Evolutionary conservation across 2,888 invertebrate species (phyloP), one percentile per base, ranked within the genome.

Genomic region (Euplagia quadripunctaria): DNA sequence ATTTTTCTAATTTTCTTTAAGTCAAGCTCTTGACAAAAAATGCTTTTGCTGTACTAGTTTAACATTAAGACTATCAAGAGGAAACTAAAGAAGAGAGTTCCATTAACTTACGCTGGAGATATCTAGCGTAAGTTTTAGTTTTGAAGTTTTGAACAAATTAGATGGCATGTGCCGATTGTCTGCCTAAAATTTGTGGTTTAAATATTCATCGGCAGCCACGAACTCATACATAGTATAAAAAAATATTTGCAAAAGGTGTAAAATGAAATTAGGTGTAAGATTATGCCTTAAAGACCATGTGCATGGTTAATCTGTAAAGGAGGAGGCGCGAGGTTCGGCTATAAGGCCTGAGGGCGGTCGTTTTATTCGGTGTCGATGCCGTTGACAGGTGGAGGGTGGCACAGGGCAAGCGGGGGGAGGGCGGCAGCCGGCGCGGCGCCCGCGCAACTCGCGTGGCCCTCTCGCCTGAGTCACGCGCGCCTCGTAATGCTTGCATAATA

Each of bases 401-500:
- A 71, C 84, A 84, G 85, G 86, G 88, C 87, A 78, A 76, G 88
- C 82, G 88, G 81, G 87, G 82, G 85, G 86, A 87, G 75, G 85
- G 88, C 76, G 83, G 82, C 82, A 86, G 85, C 82, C 86, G 83
- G 87, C 85, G 85, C 89, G 91, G 93, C 93, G 94, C 94, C 94
- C 94, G 94, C 93, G 93, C 92, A 89, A 84, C 94, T 94, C 94
- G 95, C 95, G 95, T 94, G 94, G 94, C 94, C 93, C 93, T 94
- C 94, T 93, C 94, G 94, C 93, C 92, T 91, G 94, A 95, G 94
- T 96, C 95, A 96, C 95, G 95, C 94, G 94, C 95, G 94, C 93
- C 94, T 93, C 92, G 95, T 96, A 96, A 95, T 96, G 95, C 95
- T 96, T 96, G 95, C 95, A 96, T 96, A 96, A 95, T 96, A 96